These are phyloP conservation scores for Neoaliturus tenellus DNA, from an alignment of 2,888 invertebrate genomes.

Conservation along the genomic window DNA sequence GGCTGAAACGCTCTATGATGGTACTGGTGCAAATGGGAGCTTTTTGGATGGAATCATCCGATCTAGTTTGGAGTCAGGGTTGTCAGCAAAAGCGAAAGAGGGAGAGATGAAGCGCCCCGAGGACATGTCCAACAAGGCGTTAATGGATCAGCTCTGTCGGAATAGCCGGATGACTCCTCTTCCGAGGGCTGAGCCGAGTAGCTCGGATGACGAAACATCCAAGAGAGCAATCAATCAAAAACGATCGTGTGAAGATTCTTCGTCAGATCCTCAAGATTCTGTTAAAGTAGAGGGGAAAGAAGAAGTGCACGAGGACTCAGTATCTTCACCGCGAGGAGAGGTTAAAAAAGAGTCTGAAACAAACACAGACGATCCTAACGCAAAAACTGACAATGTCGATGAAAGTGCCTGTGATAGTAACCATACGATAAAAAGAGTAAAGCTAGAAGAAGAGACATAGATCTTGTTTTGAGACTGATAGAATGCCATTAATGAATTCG, in stretches of 20 bases:
- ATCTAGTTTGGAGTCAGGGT: slow-evolving; percentile 85
- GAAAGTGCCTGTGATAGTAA: slow-evolving; percentile 75
- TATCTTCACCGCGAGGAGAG: neutral
- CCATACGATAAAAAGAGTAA: slow-evolving; percentile 69
- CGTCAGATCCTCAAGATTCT: neutral
- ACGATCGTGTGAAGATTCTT: slow-evolving; percentile 12
- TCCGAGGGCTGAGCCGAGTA: slow-evolving; percentile 66
- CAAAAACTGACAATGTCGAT: slow-evolving; percentile 63
- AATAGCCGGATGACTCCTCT: slow-evolving; percentile 73
- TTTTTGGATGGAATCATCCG: slow-evolving; percentile 90
- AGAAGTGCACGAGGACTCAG: neutral
- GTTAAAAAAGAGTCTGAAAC: slow-evolving; percentile 29
- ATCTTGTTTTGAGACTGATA: slow-evolving; percentile 58
- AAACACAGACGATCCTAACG: slow-evolving; percentile 42
- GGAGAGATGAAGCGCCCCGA: slow-evolving; percentile 32
- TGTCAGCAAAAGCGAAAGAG: slow-evolving; percentile 66
- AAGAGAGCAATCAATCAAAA: slow-evolving; percentile 56
- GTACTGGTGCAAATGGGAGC: slow-evolving; percentile 81
- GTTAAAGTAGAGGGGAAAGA: slow-evolving; percentile 1
- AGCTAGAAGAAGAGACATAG: slow-evolving; percentile 58
- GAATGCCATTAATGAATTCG: slow-evolving; percentile 54
- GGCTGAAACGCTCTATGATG: slow-evolving; percentile 81
- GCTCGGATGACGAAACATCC: slow-evolving; percentile 50
- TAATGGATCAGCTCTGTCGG: slow-evolving; percentile 81
- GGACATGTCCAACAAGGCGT: slow-evolving; percentile 75